Evolutionary conservation across 2,888 invertebrate genomes (phyloP).

Genomic region (Ctenicera cuprea): DNA sequence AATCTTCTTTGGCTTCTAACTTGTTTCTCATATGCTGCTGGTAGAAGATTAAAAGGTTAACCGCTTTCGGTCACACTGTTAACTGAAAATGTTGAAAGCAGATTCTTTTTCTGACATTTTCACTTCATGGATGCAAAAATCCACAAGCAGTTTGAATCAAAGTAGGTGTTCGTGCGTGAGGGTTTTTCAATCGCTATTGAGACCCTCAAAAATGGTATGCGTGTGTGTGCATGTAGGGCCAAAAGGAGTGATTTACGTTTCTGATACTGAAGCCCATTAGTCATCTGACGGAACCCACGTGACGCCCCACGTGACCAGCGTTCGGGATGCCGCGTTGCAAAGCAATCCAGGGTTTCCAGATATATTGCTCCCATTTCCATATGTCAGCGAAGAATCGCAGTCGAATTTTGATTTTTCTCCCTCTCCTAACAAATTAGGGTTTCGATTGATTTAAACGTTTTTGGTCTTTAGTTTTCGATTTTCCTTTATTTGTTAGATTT

Average conservation of each 20-base stretch:
- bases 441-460: slow-evolving; percentile 50
- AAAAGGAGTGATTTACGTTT: slow-evolving; percentile 52
- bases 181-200: slow-evolving; percentile 26
- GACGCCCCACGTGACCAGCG: slow-evolving; percentile 55
- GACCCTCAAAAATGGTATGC: slow-evolving; percentile 15
- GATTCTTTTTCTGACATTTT: too few relatives aligned
- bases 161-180: slow-evolving; percentile 17
- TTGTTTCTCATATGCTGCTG: too few relatives aligned
- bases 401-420: slow-evolving; percentile 51
- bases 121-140: too few relatives aligned
- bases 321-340: slow-evolving; percentile 44
- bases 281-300: slow-evolving; percentile 55
- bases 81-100: too few relatives aligned
- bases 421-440: slow-evolving; percentile 52
- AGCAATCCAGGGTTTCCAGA: slow-evolving; percentile 48
- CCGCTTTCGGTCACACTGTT: too few relatives aligned
- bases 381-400: slow-evolving; percentile 55
- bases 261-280: slow-evolving; percentile 55
- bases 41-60: too few relatives aligned
- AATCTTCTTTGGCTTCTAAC: too few relatives aligned
- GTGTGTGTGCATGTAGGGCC: slow-evolving; percentile 26
- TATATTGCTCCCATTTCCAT: slow-evolving; percentile 58
- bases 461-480: slow-evolving; percentile 10
- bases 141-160: not conserved
- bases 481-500: slow-evolving; percentile 2